Evolutionary conservation across 2,113 vertebrate species (phyloP), one percentile per base, ranked within the genome.

Genomic region (Bucco capensis): DNA sequence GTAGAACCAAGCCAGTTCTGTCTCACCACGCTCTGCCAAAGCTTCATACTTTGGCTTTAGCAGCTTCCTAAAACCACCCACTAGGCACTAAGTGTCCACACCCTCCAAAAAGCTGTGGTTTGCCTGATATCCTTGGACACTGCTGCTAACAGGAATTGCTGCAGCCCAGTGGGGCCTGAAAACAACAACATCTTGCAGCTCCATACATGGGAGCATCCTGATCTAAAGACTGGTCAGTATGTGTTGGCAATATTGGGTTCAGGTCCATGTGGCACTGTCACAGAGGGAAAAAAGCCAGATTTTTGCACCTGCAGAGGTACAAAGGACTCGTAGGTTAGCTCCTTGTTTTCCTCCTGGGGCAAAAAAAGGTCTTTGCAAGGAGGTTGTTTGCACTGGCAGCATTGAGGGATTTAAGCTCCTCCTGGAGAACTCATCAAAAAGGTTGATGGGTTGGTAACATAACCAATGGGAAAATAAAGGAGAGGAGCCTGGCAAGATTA

Each of bases 111-210:
- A 56, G 7, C 24, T 37, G 38, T 40, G 51, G 35, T 35, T 86
- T 4, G 0, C 12, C 47, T 37, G 51, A 51, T 17, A 35, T 56
- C 50, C 65, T n/a, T 44, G 33, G 57, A 30, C 56, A 38, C 6
- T 3, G 9, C 7, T 37, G 40, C 38, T 51, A 22, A 38, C 0
- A 3, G 35, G 30, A 82, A 47, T n/a, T 3, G 0, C 14, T 0
- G 0, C 76, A 50, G 27, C 18, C 9, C 44, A 15, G 27, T 1
- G 0, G 6, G 31, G n/a, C 44, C 64, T 56, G 38, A 35, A 18
- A 30, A 13, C 53, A 47, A 9, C 22, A 30, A 9, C 33, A 9
- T 13, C 76, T 37, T 58, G 31, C 38, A 88, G 80, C 47, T 46
- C 10, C 1, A 4, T 22, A 18, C 33, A 14, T 7, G 53, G 47